Evolutionary conservation across 2,797 vertebrate genomes (phyloP).

Genomic region (Catharus ustulatus): DNA sequence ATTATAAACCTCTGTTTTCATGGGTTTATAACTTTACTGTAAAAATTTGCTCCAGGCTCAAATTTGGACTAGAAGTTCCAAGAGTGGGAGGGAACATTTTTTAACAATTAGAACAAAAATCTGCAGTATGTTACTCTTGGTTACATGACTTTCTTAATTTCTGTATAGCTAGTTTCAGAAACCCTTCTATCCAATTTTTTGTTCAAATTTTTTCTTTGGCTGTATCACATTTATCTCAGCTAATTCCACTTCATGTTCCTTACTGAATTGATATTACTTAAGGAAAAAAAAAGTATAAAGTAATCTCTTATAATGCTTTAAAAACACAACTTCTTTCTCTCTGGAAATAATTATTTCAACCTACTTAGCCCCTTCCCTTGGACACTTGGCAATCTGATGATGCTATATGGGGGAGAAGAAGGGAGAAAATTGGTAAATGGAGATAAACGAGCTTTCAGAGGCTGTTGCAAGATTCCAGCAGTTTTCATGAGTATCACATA

Average conservation of each 20-base stretch:
- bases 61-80: constrained; percentile 59
- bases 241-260: background rate
- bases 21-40: constrained; percentile 70
- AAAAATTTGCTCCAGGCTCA: constrained; percentile 69
- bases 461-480: background rate
- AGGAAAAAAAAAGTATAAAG: background rate
- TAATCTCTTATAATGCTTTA: background rate
- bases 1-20: constrained; percentile 70
- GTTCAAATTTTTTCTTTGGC: background rate
- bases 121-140: constrained; percentile 13
- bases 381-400: background rate
- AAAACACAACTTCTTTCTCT: background rate
- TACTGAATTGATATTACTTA: background rate
- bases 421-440: background rate
- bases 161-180: constrained; percentile 18
- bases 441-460: background rate
- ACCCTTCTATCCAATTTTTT: background rate
- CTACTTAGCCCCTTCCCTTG: background rate
- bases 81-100: constrained; percentile 55
- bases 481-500: background rate
- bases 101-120: constrained; percentile 60
- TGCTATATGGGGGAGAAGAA: background rate
- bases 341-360: background rate
- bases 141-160: background rate
- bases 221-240: background rate